Evolutionary conservation across 2,797 vertebrate genomes (phyloP), one percentile per base, ranked within the genome.

Genomic region (Molossus alvarezi): DNA sequence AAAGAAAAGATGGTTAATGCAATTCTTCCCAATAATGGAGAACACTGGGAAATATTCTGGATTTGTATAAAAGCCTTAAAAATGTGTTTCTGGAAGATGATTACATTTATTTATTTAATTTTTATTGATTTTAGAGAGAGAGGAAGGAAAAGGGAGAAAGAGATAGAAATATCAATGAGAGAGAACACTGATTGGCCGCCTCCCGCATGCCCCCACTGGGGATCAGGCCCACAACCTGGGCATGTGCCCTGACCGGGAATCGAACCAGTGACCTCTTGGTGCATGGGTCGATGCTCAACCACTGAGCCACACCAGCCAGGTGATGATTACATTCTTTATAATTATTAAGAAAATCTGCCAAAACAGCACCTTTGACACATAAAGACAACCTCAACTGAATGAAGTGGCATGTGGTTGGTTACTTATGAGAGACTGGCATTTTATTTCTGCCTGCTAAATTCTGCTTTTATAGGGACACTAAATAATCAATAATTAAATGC

Each of bases 31-130:
- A 57, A 6, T 60, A 72, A 76, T 65, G 53, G 33, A 92, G 67
- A 76, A 27, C 4, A 18, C 1, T 65, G 17, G 27, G 23, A 79
- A 67, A 75, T 33, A 90, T 10, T 86, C 64, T 25, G 37, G 8
- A 57, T 96, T 76, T 62, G 25, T 67, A 79, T 48, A 71, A 75
- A 80, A 83, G 64, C 9, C 65, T 25, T 79, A 81, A 13, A 57
- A 57, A 33, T 48, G 5, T 90, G 20, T 33, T 90, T 33, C 17
- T n/a, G 62, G 37, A 55, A 62, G 55, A 73, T 25, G 45, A 62
- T 13, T 14, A 21, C 0, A 9, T 37, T 45, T 6, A 33, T 45
- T 45, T 45, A 45, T 45, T 45, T 45, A 5, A 3, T 45, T 45
- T 45, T 45, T 45, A 45, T 45, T 45, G 41, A 45, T 45, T 45